A percentile compares a stretch with the other conserved stretches of the same genome.
Evolutionary conservation across 2,888 invertebrate genomes (phyloP).

Genomic region (Drosophila parthenogenetica): DNA sequence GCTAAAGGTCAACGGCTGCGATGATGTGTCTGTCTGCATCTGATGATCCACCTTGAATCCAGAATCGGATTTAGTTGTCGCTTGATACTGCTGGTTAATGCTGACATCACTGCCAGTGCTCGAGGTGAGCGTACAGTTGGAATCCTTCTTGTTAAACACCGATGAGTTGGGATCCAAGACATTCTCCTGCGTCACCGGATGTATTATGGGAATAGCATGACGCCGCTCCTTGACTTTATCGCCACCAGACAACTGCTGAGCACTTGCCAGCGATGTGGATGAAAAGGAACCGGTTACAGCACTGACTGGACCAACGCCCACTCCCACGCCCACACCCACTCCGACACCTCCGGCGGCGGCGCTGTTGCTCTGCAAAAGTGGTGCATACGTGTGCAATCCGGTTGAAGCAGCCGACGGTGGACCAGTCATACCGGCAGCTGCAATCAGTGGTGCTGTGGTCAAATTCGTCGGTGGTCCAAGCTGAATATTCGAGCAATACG

Average conservation of each 20-base stretch:
- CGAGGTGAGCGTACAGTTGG: slow-evolving; percentile 59
- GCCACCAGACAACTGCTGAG: slow-evolving; percentile 3
- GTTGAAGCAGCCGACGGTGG: slow-evolving; percentile 37
- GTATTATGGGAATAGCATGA: slow-evolving; percentile 83
- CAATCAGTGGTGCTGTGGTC: slow-evolving; percentile 52
- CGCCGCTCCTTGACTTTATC: slow-evolving; percentile 71
- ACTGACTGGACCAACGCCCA: slow-evolving; percentile 15
- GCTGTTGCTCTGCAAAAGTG: slow-evolving; percentile 51
- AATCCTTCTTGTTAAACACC: slow-evolving; percentile 61
- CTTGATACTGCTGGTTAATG: slow-evolving; percentile 49
- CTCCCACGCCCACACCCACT: not conserved
- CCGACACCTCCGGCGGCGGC: slow-evolving; percentile 35
- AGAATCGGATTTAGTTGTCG: slow-evolving; percentile 23
- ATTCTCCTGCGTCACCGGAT: slow-evolving; percentile 82
- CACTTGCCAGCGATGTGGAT: slow-evolving; percentile 28
- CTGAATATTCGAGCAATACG: slow-evolving; percentile 67
- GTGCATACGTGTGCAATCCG: slow-evolving; percentile 56
- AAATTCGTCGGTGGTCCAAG: slow-evolving; percentile 57
- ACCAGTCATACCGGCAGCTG: slow-evolving; percentile 50
- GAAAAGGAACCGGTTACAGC: slow-evolving; percentile 41
- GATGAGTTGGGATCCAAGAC: slow-evolving; percentile 73
- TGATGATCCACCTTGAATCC: slow-evolving; percentile 68
- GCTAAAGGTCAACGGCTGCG: not conserved
- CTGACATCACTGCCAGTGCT: slow-evolving; percentile 53
- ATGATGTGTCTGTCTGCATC: slow-evolving; percentile 67